A percentile compares a stretch with the other conserved stretches of the same genome.
Evolutionary conservation across 2,113 vertebrate genomes (phyloP).

Genomic region (Alosa alosa): DNA sequence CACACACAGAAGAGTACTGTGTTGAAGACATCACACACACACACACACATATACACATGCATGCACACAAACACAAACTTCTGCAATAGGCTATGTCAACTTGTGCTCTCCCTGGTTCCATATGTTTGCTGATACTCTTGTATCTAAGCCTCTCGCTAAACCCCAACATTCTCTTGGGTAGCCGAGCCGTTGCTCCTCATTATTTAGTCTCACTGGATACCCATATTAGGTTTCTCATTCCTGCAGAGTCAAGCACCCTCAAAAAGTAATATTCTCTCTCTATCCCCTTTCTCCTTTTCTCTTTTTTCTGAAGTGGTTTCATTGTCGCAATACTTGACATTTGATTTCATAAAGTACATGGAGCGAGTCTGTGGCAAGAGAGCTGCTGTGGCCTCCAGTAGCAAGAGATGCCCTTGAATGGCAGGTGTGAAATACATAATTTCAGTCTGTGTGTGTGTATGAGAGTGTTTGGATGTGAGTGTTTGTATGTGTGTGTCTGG

Average conservation of each 20-base stretch:
- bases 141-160: background rate
- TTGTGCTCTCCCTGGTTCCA: background rate
- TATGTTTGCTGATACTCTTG: background rate
- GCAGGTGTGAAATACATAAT: background rate
- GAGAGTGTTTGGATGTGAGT: background rate
- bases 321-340: background rate
- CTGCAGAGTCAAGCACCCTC: background rate
- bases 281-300: background rate
- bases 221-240: background rate
- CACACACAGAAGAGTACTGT: background rate
- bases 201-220: background rate
- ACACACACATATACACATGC: background rate
- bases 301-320: background rate
- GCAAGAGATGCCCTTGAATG: background rate
- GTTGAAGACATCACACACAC: background rate
- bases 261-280: conserved; percentile 1
- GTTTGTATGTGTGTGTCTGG: background rate
- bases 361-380: background rate
- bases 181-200: background rate
- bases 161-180: background rate
- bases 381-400: background rate
- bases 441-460: background rate
- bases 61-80: background rate
- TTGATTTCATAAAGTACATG: background rate
- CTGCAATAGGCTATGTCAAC: background rate